Evolutionary conservation across 2,888 invertebrate genomes (phyloP).

Genomic region (Aspidiotus rigidus): DNA sequence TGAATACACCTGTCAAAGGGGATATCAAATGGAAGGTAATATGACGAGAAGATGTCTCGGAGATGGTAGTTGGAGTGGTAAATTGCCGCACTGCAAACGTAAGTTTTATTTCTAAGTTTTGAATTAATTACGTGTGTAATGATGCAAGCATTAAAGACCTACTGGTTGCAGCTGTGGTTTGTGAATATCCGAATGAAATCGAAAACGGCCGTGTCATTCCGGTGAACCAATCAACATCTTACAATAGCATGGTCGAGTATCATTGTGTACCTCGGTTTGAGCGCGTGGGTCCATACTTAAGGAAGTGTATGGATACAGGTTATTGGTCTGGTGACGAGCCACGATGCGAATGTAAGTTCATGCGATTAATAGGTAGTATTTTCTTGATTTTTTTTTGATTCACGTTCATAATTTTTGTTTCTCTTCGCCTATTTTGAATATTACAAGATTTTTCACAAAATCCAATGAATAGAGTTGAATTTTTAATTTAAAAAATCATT

Average conservation of each 20-base stretch:
- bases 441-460: not conserved
- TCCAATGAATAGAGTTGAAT: too few relatives aligned
- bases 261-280: slow-evolving; percentile 79
- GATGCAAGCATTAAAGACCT: not conserved
- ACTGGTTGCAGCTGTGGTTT: slow-evolving; percentile 63
- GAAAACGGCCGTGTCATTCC: slow-evolving; percentile 80
- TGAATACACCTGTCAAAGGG: slow-evolving; percentile 72
- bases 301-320: slow-evolving; percentile 75
- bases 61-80: slow-evolving; percentile 73
- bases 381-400: too few relatives aligned
- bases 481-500: too few relatives aligned
- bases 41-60: slow-evolving; percentile 64
- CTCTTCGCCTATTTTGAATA: not conserved
- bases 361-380: too few relatives aligned
- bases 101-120: slow-evolving; percentile 43
- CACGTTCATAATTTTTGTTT: slow-evolving; percentile 1
- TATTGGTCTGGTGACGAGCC: slow-evolving; percentile 82
- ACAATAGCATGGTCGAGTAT: slow-evolving; percentile 77
- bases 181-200: slow-evolving; percentile 65
- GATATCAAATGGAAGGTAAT: slow-evolving; percentile 69
- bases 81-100: slow-evolving; percentile 71
- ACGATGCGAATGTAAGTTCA: slow-evolving; percentile 58
- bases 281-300: slow-evolving; percentile 67
- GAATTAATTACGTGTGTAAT: too few relatives aligned
- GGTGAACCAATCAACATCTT: slow-evolving; percentile 72